A percentile compares a stretch with the other conserved stretches of the same genome.
Evolutionary conservation across 2,888 invertebrate species (phyloP).

Genomic region (Amitus sp.): DNA sequence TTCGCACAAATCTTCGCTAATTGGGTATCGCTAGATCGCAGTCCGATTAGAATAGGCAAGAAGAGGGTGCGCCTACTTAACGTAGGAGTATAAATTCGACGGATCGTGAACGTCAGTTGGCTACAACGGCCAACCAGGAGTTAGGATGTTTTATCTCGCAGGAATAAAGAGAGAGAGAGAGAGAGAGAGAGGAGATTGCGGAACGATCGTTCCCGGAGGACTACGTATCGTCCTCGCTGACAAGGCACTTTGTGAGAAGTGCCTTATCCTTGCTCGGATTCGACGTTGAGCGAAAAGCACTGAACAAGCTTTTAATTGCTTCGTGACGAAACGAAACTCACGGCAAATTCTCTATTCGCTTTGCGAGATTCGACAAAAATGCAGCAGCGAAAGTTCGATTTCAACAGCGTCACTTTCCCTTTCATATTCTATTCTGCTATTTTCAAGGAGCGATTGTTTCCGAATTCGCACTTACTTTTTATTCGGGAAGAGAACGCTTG

Average conservation of each 20-base stretch:
- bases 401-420: slow-evolving; percentile 24
- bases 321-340: no score
- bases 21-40: neutral
- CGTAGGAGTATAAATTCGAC: slow-evolving; percentile 2
- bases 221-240: slow-evolving; percentile 2
- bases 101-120: neutral
- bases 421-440: slow-evolving; percentile 15
- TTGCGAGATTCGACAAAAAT: neutral
- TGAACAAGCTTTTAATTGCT: no score
- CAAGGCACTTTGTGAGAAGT: slow-evolving; percentile 1
- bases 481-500: slow-evolving; percentile 8
- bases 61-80: neutral
- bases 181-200: slow-evolving; percentile 4
- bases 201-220: slow-evolving; percentile 1
- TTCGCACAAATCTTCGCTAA: neutral
- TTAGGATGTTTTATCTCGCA: neutral
- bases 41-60: neutral
- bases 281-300: no score
- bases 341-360: no score
- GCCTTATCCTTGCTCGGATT: neutral
- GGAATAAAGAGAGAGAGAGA: neutral
- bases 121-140: neutral
- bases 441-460: slow-evolving; percentile 24
- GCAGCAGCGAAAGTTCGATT: neutral
- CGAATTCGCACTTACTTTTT: slow-evolving; percentile 18